These are phyloP conservation scores for Idaea biselata DNA, from an alignment of 2,888 invertebrate species.

Conservation along the genomic window DNA sequence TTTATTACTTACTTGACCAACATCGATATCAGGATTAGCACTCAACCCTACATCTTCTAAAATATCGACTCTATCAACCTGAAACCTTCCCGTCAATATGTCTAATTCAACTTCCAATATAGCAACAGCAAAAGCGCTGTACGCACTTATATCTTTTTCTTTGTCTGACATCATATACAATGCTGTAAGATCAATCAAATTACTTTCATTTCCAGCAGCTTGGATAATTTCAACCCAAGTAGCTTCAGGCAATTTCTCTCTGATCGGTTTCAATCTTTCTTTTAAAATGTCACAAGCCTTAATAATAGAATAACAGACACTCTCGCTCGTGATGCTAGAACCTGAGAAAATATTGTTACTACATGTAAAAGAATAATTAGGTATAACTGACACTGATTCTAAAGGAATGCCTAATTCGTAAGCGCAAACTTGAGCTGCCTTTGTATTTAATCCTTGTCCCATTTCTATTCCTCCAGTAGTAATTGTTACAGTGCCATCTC, in stretches of 20 bases:
- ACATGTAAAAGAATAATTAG: conserved; percentile 78
- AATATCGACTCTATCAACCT: conserved; percentile 82
- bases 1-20: conserved; percentile 80
- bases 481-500: conserved; percentile 85
- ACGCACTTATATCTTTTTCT: conserved; percentile 71
- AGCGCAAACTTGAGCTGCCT: conserved; percentile 88
- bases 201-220: conserved; percentile 72
- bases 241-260: conserved; percentile 62
- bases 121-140: conserved; percentile 81
- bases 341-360: conserved; percentile 84
- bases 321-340: conserved; percentile 84
- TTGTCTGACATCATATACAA: conserved; percentile 80
- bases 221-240: conserved; percentile 81
- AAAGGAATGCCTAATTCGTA: conserved; percentile 85
- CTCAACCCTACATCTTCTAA: conserved; percentile 85
- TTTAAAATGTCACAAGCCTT: conserved; percentile 82
- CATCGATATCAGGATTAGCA: conserved; percentile 83
- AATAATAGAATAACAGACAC: conserved; percentile 77
- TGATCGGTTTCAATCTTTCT: conserved; percentile 79
- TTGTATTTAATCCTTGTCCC: conserved; percentile 91
- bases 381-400: conserved; percentile 80
- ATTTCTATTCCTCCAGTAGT: conserved; percentile 86
- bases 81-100: conserved; percentile 84
- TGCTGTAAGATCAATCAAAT: conserved; percentile 81
- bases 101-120: conserved; percentile 85